Evolutionary conservation across 2,888 invertebrate species (phyloP).

Genomic region (Kryphioiulus occultus): DNA sequence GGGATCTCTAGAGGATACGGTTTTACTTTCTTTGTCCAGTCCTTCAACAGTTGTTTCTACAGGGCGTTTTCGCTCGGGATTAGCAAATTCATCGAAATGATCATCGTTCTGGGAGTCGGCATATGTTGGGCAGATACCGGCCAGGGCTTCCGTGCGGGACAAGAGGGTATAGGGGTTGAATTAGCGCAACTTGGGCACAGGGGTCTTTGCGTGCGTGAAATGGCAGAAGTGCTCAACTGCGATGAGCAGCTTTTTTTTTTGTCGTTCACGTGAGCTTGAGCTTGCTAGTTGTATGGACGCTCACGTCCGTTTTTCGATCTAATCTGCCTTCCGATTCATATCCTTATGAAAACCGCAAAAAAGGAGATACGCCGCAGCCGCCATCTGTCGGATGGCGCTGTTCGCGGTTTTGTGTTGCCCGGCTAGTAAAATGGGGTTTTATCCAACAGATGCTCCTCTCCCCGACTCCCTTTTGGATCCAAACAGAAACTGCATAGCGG

Average conservation of each 20-base stretch:
- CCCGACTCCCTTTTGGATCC: background rate
- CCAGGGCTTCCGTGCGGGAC: background rate
- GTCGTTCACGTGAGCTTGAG: background rate
- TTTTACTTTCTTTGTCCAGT: background rate
- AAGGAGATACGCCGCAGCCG: background rate
- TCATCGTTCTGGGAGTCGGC: background rate
- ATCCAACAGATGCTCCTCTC: background rate
- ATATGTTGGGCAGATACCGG: background rate
- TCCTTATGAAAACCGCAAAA: slow-evolving; percentile 41
- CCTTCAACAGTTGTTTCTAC: background rate
- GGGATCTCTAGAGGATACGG: too few species aligned
- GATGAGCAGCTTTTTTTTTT: background rate
- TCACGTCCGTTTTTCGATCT: slow-evolving; percentile 36
- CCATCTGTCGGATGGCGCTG: background rate
- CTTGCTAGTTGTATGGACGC: background rate
- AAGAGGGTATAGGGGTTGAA: too few species aligned
- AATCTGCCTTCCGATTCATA: slow-evolving; percentile 42
- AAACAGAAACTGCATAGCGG: too few species aligned
- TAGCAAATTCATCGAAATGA: background rate
- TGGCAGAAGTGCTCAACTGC: background rate
- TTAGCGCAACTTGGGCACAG: background rate
- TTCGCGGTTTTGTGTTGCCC: background rate
- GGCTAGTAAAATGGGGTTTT: background rate
- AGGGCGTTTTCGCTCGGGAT: background rate
- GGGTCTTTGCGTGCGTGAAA: background rate